Base-by-base conservation (phyloP, 2,113 vertebrate genomes). In the Morone saxatilis region DNA sequence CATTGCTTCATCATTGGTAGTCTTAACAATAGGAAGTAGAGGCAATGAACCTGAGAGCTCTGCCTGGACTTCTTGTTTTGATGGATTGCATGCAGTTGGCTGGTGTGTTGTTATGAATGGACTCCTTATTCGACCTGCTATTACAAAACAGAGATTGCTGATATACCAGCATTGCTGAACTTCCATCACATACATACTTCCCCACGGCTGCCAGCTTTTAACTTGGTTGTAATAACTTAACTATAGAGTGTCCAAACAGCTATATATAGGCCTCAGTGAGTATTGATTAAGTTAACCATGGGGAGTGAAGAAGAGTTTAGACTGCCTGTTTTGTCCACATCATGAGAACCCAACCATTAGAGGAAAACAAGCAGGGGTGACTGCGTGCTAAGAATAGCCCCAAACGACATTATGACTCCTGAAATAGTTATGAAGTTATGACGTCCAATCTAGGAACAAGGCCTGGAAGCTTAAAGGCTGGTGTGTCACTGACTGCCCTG, bases 21-120 rank as follows among this genome's bases (percentile, higher is more conserved):
- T 84, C 70, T 48, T 7, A 83, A 78, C 71, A 73, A 76, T 66
- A 73, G 77, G 78, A 89, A 86, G 79, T 57, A 1, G 61, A 91
- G 83, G 67, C 84, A 89, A 86, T 86, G 85, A 91, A 83, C 87
- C 73, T 70, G 51, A 68, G 76, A 65, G 70, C 75, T 47, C 9
- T 53, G 65, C 51, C 66, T 67, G 71, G 63, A 69, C 63, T 43
- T 11, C 73, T 80, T 60, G 67, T 76, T 77, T 50, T 74, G 81
- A 82, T 73, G 71, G 70, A 77, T 12, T 73, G 38, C 56, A 19
- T 80, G 74, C 4, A 48, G 65, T 19, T 48, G 77, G 70, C 66
- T 72, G 36, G 19, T 47, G 60, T 31, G n/a, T 40, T 78, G 71
- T 67, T 80, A 73, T 80, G 72, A 85, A 80, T 62, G 54, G 41